Evolutionary conservation across 2,888 invertebrate genomes (phyloP).

Genomic region (Aradus depressus): DNA sequence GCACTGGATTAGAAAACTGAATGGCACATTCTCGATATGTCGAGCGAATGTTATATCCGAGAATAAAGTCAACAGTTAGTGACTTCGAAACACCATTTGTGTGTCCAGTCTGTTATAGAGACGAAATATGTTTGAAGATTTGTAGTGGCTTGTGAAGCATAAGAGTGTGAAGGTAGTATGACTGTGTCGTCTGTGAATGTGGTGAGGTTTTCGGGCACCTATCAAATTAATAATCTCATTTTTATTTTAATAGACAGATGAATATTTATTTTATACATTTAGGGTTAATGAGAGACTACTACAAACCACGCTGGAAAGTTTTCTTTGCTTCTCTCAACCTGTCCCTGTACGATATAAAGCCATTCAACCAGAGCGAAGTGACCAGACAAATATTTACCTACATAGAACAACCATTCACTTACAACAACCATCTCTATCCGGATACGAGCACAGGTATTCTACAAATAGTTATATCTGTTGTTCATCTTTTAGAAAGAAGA

Average conservation of each 20-base stretch:
- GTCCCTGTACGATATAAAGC: conserved; percentile 41
- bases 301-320: conserved; percentile 60
- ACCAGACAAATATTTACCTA: conserved; percentile 45
- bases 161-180: not conserved
- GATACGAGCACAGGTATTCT: conserved; percentile 14
- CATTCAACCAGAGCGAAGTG: conserved; percentile 50
- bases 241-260: not conserved
- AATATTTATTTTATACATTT: conserved; percentile 25
- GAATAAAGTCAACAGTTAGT: too few relatives aligned
- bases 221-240: not conserved
- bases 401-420: conserved; percentile 57
- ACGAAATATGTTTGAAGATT: not conserved
- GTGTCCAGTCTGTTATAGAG: not conserved
- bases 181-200: too few relatives aligned
- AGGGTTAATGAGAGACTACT: conserved; percentile 55
- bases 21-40: too few relatives aligned
- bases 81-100: too few relatives aligned
- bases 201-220: too few relatives aligned
- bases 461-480: too few relatives aligned
- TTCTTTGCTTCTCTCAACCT: conserved; percentile 52
- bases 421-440: conserved; percentile 16
- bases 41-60: too few relatives aligned
- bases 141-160: not conserved
- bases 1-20: too few relatives aligned
- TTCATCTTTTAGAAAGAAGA: too few relatives aligned